These are phyloP conservation scores for Cephalotes varians DNA, from an alignment of 2,888 invertebrate genomes.

Conservation along the genomic window DNA sequence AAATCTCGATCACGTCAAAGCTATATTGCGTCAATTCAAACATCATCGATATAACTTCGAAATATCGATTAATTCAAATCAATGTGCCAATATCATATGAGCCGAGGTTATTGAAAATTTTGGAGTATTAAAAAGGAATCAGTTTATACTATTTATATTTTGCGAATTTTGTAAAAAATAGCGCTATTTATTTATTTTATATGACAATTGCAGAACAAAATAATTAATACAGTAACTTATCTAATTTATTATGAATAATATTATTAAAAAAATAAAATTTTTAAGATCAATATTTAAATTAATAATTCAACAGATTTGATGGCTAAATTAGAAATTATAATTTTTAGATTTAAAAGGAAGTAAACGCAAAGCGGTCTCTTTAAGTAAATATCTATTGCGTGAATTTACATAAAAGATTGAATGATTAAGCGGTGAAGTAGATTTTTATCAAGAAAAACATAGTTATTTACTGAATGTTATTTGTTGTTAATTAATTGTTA, in stretches of 20 bases:
- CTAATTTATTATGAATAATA: not conserved
- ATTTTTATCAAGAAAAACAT: not conserved
- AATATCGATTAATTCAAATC: conserved; percentile 24
- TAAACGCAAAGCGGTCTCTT: not conserved
- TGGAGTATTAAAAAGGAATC: not conserved
- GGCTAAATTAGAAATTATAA: conserved; percentile 7
- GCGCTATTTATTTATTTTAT: not conserved
- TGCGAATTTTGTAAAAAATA: not conserved
- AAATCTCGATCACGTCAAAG: conserved; percentile 15
- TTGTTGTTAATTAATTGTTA: not conserved
- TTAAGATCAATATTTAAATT: not conserved
- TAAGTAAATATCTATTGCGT: not conserved
- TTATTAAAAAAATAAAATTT: not conserved
- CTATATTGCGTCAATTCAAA: not conserved
- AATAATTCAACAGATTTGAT: not conserved
- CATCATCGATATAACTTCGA: not conserved
- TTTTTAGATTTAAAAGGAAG: not conserved
- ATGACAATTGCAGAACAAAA: not conserved
- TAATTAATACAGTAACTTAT: not conserved
- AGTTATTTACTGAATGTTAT: conserved; percentile 5
- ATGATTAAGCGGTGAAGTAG: not conserved
- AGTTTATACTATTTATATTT: not conserved
- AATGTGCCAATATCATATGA: not conserved
- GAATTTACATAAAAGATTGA: not conserved
- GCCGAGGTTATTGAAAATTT: not conserved